These are phyloP conservation scores for Palythoa grandiflora DNA, from an alignment of 92 coral and sea anemone genomes.

Conservation along the genomic window DNA sequence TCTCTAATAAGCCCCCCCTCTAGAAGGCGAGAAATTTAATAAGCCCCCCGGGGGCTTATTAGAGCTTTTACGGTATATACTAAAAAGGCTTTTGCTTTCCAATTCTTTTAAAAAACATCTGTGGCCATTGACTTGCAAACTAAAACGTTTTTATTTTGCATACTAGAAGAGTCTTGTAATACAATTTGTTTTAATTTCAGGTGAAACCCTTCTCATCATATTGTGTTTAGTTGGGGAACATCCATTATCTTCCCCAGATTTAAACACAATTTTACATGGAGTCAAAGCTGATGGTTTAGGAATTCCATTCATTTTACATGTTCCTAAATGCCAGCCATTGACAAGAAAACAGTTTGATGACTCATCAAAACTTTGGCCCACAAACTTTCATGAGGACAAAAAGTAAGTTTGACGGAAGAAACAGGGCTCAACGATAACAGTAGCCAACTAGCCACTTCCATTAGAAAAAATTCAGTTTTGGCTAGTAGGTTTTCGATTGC, in stretches of 20 bases:
- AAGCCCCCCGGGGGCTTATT: too few species aligned
- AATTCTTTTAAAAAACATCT: not conserved
- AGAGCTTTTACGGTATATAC: too few species aligned
- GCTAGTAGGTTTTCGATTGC: too few species aligned
- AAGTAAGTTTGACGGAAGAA: slow-evolving; percentile 57
- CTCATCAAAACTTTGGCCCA: slow-evolving; percentile 91
- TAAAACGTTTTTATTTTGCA: not conserved
- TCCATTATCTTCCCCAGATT: not conserved
- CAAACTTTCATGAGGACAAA: slow-evolving; percentile 92
- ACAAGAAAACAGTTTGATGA: slow-evolving; percentile 89
- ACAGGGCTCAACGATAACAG: too few species aligned
- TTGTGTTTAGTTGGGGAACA: slow-evolving; percentile 46
- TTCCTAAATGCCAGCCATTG: slow-evolving; percentile 82
- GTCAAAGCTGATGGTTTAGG: slow-evolving; percentile 64
- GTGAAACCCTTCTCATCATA: slow-evolving; percentile 67
- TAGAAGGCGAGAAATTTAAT: too few species aligned
- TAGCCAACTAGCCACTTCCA: too few species aligned
- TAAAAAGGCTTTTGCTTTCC: not conserved
- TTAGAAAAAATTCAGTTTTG: too few species aligned
- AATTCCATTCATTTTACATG: slow-evolving; percentile 66
- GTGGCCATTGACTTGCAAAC: too few species aligned
- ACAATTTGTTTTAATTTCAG: slow-evolving; percentile 36
- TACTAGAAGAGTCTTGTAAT: not conserved
- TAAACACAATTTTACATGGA: not conserved
- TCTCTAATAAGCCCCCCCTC: too few species aligned